Evolutionary conservation across 2,888 invertebrate genomes (phyloP).

Genomic region (Hofmannophila pseudospretella): DNA sequence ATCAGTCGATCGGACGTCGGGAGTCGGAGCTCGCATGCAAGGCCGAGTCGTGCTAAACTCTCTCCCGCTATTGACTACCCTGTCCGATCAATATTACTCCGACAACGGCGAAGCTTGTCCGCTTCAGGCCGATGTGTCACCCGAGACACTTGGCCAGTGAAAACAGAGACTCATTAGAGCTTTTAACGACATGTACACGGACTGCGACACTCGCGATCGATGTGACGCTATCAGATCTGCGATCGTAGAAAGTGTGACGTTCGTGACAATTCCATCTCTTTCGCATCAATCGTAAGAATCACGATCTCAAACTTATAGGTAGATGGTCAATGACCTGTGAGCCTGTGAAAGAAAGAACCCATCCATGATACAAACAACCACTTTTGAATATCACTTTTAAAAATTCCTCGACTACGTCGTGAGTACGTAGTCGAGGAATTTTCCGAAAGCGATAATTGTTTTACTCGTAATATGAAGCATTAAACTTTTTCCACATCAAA

Average conservation of each 20-base stretch:
- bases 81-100: constrained; percentile 51
- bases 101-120: constrained; percentile 32
- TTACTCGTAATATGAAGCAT: too few species aligned
- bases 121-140: constrained; percentile 22
- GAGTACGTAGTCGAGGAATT: too few species aligned
- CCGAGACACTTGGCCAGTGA: constrained; percentile 42
- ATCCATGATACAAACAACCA: too few species aligned
- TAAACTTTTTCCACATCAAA: too few species aligned
- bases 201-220: constrained; percentile 30
- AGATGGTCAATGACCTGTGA: too few species aligned
- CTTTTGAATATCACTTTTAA: too few species aligned
- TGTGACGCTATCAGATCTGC: constrained; percentile 34
- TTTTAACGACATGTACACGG: constrained; percentile 46
- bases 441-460: too few species aligned
- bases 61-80: constrained; percentile 46
- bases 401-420: too few species aligned
- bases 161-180: constrained; percentile 58
- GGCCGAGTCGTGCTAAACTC: constrained; percentile 36
- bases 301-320: too few species aligned
- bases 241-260: constrained; percentile 37
- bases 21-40: constrained; percentile 31
- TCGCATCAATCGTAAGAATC: too few species aligned
- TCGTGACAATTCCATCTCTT: constrained; percentile 9
- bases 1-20: constrained; percentile 50
- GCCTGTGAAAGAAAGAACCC: too few species aligned